Base-by-base conservation (phyloP, 2,888 invertebrate species). In the Ctena decussata region DNA sequence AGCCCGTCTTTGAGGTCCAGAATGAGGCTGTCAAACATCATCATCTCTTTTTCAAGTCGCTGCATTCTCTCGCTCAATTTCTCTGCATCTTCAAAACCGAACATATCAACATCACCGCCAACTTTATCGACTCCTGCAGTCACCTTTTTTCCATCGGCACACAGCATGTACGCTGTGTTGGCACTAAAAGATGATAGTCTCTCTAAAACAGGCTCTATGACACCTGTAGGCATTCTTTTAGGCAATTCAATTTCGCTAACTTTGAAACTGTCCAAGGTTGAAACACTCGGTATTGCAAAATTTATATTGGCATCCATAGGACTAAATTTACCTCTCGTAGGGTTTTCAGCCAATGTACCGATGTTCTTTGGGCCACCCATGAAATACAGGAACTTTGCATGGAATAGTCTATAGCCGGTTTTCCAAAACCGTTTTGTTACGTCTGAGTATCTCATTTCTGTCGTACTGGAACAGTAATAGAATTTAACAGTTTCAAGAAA, bases 41-140 rank as follows among this genome's bases (percentile, higher is more conserved):
- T 12, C 8, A 69, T 15, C 35, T 72, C 79, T 32, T 39, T 44
- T 27, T 37, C 15, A 18, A 81, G 49, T 37, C 57, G 2, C 65
- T 35, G 3, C 39, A 44, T 65, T 21, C 32, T 46, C 27, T 49
- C 53, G 15, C 27, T 57, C 32, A 75, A 27, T n/a, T 46, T 70
- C 24, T 35, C 49, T 21, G 76, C 77, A 21, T 82, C 72, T 69
- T 77, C 77, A 53, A 30, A 73, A 15, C 80, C 69, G 41, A 84
- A 84, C 77, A 84, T 71, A 39, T 84, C 84, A 8, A 84, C 80
- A 44, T 84, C 84, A 30, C 80, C 84, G 15, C 80, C 77, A 60
- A 44, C 0, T 70, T 39, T 69, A 69, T 84, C 77, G 12, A 80
- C 27, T 15, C 77, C 84, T 1, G 74, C 32, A n/a, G 80, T 81